Conservation (phyloP, 2,797 vertebrate species). For the Todus mexicanus region DNA sequence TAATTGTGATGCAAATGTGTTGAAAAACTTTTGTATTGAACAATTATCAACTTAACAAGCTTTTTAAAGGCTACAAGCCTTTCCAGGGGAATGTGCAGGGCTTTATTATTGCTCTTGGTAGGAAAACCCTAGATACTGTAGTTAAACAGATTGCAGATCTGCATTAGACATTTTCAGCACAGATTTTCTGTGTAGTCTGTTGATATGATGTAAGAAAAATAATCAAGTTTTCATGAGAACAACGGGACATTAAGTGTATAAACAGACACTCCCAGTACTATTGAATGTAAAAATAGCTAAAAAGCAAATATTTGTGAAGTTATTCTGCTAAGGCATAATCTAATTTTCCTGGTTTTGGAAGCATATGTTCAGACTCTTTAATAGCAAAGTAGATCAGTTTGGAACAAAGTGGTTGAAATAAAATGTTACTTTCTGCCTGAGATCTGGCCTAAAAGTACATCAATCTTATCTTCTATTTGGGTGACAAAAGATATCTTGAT, state of each 20-base stretch:
- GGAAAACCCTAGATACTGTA: conserved; percentile 64
- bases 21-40: conserved; percentile 71
- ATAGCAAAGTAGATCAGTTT: conserved; percentile 26
- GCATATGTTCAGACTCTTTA: background rate
- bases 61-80: conserved; percentile 37
- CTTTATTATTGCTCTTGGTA: conserved; percentile 51
- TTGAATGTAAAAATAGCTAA: conserved; percentile 20
- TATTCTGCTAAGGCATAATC: conserved; percentile 7
- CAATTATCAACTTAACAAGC: conserved; percentile 54
- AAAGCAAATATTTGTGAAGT: conserved; percentile 42
- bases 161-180: conserved; percentile 71
- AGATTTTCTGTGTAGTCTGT: conserved; percentile 65
- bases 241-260: background rate
- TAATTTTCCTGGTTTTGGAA: conserved; percentile 1
- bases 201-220: conserved; percentile 38
- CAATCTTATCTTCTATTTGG: conserved; percentile 24
- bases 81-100: conserved; percentile 27
- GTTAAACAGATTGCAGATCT: conserved; percentile 78
- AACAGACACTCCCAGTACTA: conserved; percentile 38
- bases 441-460: conserved; percentile 66
- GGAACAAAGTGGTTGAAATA: conserved; percentile 38
- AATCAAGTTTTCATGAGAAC: conserved; percentile 61
- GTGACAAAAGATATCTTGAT: conserved; percentile 37
- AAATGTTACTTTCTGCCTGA: conserved; percentile 41
- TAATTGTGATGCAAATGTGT: conserved; percentile 56